Base-by-base conservation (phyloP, 2,797 vertebrate species). In the Sebastes diploproa region DNA sequence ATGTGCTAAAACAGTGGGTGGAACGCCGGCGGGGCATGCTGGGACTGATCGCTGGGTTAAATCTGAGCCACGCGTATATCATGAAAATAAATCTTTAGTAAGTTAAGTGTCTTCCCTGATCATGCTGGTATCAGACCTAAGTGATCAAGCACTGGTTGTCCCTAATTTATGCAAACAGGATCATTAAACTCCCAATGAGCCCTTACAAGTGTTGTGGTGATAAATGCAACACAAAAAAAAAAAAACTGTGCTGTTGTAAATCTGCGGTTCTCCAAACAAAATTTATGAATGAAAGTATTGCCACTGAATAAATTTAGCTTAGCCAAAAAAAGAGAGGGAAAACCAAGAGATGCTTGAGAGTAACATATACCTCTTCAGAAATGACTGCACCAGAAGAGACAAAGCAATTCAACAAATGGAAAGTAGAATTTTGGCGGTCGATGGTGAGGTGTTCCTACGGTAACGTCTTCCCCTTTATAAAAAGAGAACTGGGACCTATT, bases 401-500 rank as follows among this genome's bases (percentile, higher is more conserved):
- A 75, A 72, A 27, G 22, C 22, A 30, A 72, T 90, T 79, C 72
- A 66, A 80, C 75, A 89, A 84, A 72, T 75, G 56, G 54, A 80
- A 64, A 84, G 56, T 42, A 60, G 54, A 38, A 78, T 78, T 78
- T 77, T 71, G 67, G 82, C 62, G 66, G 66, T 85, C 63, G 30
- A 46, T 42, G 58, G 23, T n/a, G 64, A 87, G 81, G 84, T 77
- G 82, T 79, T 82, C 38, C 58, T 81, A 56, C 25, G 23, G 72
- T 77, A 84, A 83, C 62, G 67, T 27, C 71, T 77, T 66, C 66
- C n/a, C 9, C 22, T 74, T n/a, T 65, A 82, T 93, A 82, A 86
- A 82, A 89, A 72, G 76, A 85, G 82, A 90, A 80, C 80, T 46
- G 89, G 82, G 81, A 90, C 77, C 81, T 80, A 83, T 93, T 95